phyloP scores from a whole-genome alignment of 2,888 invertebrate genomes.

The Drosophila mayaguana region DNA sequence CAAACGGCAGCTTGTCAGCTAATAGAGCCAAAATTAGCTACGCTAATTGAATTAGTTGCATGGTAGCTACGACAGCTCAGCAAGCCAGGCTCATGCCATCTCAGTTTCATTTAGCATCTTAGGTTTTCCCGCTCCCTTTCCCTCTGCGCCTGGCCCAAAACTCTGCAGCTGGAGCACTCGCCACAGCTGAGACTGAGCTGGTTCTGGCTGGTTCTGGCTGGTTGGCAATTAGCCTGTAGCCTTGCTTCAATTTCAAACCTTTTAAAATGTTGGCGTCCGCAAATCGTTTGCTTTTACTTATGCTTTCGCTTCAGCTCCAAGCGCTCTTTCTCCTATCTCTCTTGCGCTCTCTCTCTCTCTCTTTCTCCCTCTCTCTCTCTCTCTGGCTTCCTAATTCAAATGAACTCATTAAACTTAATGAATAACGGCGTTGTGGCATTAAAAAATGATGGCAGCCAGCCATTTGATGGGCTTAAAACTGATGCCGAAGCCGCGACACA shows the following conservation, averaged over 20 bases:
- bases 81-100: neutral
- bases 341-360: neutral
- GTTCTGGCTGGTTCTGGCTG: conserved; percentile 27
- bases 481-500: conserved; percentile 21
- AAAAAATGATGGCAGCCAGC: conserved; percentile 43
- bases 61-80: conserved; percentile 41
- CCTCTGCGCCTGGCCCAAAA: too few species aligned
- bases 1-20: conserved; percentile 54
- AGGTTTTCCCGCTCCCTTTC: neutral
- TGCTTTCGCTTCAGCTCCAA: neutral
- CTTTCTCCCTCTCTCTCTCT: neutral
- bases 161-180: neutral
- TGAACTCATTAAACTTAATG: conserved; percentile 77
- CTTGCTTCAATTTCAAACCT: conserved; percentile 67
- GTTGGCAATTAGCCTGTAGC: conserved; percentile 62
- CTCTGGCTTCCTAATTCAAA: conserved; percentile 46
- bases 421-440: conserved; percentile 61
- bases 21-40: conserved; percentile 71
- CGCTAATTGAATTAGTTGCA: conserved; percentile 67
- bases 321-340: neutral
- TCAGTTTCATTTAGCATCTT: conserved; percentile 17
- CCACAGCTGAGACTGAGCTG: conserved; percentile 13
- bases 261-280: conserved; percentile 62
- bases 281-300: conserved; percentile 47
- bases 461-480: conserved; percentile 63